Evolutionary conservation across 2,113 vertebrate genomes (phyloP).

Genomic region (Brachyistius frenatus): DNA sequence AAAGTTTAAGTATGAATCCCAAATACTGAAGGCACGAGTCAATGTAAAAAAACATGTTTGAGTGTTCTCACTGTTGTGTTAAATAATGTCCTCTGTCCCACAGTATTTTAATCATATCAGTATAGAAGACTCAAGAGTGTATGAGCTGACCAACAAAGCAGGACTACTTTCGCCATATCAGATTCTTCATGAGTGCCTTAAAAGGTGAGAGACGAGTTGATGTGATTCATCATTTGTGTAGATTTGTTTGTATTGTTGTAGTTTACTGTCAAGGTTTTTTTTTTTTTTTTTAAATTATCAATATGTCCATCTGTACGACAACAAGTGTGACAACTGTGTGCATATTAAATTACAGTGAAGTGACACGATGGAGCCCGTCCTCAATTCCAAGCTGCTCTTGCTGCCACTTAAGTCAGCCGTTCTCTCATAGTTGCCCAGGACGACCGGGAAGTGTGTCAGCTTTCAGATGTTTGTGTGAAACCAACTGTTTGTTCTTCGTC

Average conservation of each 20-base stretch:
- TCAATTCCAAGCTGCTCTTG: not conserved
- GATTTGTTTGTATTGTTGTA: too few relatives aligned
- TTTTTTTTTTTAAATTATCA: too few relatives aligned
- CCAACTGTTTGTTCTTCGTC: not conserved
- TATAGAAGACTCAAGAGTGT: conserved; percentile 99
- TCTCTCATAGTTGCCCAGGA: not conserved
- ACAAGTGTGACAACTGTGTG: too few relatives aligned
- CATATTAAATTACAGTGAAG: too few relatives aligned
- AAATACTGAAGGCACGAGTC: not conserved
- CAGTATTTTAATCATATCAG: conserved; percentile 99
- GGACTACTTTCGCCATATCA: conserved; percentile 99
- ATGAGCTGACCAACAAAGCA: conserved; percentile 99
- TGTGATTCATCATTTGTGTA: not conserved
- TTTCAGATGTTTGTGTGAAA: not conserved
- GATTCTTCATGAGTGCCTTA: conserved; percentile 99
- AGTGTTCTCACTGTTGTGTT: too few relatives aligned
- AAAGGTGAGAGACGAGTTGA: conserved; percentile 87
- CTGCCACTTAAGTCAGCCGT: not conserved
- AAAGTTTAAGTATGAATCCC: not conserved
- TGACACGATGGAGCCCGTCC: not conserved
- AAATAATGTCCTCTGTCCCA: conserved; percentile 63
- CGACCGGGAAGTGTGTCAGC: too few relatives aligned
- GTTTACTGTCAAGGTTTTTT: too few relatives aligned
- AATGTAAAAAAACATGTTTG: too few relatives aligned
- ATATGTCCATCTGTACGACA: too few relatives aligned